Base-by-base conservation (phyloP, 2,797 vertebrate genomes). In the Sparus aurata region DNA sequence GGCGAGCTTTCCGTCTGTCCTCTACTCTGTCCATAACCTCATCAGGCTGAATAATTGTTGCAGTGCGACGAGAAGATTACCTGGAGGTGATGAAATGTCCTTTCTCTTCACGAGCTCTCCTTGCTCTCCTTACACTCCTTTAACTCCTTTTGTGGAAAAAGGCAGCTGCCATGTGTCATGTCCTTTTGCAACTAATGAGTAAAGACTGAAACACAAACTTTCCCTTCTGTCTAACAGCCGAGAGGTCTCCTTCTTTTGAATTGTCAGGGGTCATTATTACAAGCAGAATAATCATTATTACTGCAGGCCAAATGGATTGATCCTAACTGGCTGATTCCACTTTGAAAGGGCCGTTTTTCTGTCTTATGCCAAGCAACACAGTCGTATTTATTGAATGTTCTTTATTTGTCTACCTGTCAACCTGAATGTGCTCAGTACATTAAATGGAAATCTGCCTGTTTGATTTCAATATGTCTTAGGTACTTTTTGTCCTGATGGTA, bases 11-110 rank as follows among this genome's bases (percentile, higher is more conserved):
- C 22, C 5, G 53, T 30, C 68, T 85, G 87, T 90, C 85, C 89
- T 91, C 81, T 72, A 58, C 79, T 85, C 66, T 70, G 80, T 85
- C 88, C 86, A 85, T 86, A 84, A 88, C 89, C 91, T 89, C 90
- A 91, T 89, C 88, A 87, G 72, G 73, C 84, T 90, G 88, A 93
- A 91, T 91, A 88, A 92, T 92, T 91, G 86, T 89, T 84, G 64
- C 74, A 34, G 81, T 76, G 75, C 38, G 12, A 64, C 60, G 60
- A 71, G 79, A 86, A 83, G 83, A 84, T 89, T 87, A 89, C 93
- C 90, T 87, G 77, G 50, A 90, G 89, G 87, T 90, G 72, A 91
- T 77, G 85, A 27, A 85, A 89, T 84, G 80, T 85, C 83, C 83
- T 84, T 73, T 80, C 57, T 66, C 34, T 49, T 72, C 15, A 59